These are phyloP conservation scores for Limosa lapponica DNA, from an alignment of 2,797 vertebrate genomes.

Conservation along the genomic window DNA sequence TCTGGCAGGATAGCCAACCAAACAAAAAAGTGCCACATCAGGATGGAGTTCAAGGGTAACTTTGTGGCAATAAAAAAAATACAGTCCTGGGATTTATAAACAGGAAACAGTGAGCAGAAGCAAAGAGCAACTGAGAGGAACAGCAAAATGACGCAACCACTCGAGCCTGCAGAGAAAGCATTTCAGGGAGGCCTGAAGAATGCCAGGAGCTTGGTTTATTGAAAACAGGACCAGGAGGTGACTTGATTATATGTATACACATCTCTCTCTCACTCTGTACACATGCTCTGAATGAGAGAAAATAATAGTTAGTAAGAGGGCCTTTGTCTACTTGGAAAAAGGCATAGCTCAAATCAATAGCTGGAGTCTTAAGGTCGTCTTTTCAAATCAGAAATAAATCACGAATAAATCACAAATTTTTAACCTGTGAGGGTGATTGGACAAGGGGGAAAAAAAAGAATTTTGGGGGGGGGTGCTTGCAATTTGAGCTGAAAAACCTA, in stretches of 20 bases:
- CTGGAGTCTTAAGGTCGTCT: not conserved
- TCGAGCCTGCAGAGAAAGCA: rapidly evolving
- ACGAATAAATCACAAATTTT: not conserved
- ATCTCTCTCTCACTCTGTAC: not conserved
- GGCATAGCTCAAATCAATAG: not conserved
- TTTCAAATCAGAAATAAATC: not conserved
- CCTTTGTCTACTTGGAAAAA: too few relatives aligned
- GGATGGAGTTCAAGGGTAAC: not conserved
- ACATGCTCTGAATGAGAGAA: not conserved
- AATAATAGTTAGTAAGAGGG: not conserved
- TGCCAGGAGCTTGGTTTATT: not conserved
- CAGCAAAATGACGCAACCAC: not conserved
- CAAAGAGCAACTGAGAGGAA: not conserved
- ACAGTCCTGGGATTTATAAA: not conserved
- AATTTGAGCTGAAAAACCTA: not conserved
- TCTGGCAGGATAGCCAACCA: not conserved
- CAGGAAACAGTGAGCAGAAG: slow-evolving; percentile 14
- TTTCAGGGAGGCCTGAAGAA: not conserved
- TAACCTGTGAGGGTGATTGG: not conserved
- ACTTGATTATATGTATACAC: not conserved
- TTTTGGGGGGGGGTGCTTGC: not conserved
- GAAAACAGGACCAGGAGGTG: not conserved
- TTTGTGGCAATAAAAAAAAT: not conserved
- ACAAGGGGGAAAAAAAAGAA: not conserved
- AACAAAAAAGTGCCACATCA: not conserved